Percentiles rank a stretch among this genome's conserved stretches.
Conservation (phyloP, 2,797 vertebrate species). For the Enteromius trimaculatus region DNA sequence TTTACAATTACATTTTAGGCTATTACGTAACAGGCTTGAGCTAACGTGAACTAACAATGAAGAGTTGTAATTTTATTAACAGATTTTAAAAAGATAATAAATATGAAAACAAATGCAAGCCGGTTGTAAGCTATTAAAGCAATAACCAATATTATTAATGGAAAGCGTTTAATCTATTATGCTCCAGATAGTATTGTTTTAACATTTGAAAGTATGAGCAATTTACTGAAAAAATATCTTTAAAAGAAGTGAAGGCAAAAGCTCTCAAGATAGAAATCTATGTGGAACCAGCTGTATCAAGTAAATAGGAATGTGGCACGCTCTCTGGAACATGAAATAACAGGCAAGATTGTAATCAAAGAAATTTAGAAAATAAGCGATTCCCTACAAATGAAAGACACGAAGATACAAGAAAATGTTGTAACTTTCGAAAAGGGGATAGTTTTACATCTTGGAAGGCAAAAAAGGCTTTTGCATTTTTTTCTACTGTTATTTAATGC, state of each 20-base stretch:
- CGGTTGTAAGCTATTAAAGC: no score
- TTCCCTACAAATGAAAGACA: background rate
- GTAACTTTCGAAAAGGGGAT: background rate
- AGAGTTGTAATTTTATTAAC: background rate
- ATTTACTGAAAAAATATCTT: background rate
- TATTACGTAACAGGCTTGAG: background rate
- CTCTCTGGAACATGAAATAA: slow-evolving; percentile 19
- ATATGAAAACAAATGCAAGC: background rate
- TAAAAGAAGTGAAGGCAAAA: background rate
- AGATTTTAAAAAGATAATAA: background rate
- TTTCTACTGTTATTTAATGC: background rate
- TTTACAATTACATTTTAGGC: background rate
- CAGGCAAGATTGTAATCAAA: slow-evolving; percentile 8
- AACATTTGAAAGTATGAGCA: background rate
- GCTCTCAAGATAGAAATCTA: slow-evolving; percentile 21
- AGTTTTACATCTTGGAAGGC: background rate
- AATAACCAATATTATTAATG: background rate
- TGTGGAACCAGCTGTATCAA: slow-evolving; percentile 26
- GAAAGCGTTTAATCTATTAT: background rate
- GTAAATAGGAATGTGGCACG: background rate
- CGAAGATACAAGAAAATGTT: background rate
- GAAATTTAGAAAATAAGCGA: background rate
- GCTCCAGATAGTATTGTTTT: slow-evolving; percentile 17
- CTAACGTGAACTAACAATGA: background rate
- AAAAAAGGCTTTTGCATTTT: background rate